Conservation (phyloP, 2,888 invertebrate species). For the Mythimna albipuncta region DNA sequence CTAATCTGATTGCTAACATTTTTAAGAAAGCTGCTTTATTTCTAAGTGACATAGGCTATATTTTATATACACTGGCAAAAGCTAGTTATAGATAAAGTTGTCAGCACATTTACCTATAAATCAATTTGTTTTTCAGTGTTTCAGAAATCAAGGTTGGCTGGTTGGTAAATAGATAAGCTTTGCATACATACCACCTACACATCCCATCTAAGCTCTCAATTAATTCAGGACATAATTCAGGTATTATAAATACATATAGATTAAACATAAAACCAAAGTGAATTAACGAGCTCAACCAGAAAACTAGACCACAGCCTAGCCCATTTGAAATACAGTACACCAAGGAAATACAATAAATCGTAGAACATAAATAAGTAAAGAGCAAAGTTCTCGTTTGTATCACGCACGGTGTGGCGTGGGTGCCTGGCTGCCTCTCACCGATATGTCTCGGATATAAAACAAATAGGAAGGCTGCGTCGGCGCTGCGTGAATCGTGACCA, state of each 20-base stretch:
- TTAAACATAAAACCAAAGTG: neutral
- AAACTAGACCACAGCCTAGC: constrained; percentile 40
- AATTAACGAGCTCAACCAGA: constrained; percentile 11
- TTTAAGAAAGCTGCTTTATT: too few species aligned
- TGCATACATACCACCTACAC: too few species aligned
- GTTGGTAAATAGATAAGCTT: too few species aligned
- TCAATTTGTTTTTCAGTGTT: too few species aligned
- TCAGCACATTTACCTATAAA: too few species aligned
- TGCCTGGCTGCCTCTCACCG: constrained; percentile 70
- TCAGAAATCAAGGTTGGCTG: too few species aligned
- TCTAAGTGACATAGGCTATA: too few species aligned
- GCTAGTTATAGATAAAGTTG: too few species aligned
- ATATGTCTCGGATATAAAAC: constrained; percentile 72
- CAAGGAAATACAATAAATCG: constrained; percentile 65
- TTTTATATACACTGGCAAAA: too few species aligned
- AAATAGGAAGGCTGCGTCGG: constrained; percentile 70
- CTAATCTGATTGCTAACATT: too few species aligned
- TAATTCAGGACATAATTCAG: neutral
- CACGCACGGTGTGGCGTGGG: constrained; percentile 64
- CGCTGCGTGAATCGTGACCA: constrained; percentile 78
- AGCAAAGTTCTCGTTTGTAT: constrained; percentile 62
- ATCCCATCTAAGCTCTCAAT: neutral
- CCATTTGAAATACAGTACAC: constrained; percentile 29
- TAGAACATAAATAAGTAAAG: constrained; percentile 67
- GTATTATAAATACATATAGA: neutral